These are phyloP conservation scores for Acleris holmiana DNA, from an alignment of 2,888 invertebrate species.

Conservation along the genomic window DNA sequence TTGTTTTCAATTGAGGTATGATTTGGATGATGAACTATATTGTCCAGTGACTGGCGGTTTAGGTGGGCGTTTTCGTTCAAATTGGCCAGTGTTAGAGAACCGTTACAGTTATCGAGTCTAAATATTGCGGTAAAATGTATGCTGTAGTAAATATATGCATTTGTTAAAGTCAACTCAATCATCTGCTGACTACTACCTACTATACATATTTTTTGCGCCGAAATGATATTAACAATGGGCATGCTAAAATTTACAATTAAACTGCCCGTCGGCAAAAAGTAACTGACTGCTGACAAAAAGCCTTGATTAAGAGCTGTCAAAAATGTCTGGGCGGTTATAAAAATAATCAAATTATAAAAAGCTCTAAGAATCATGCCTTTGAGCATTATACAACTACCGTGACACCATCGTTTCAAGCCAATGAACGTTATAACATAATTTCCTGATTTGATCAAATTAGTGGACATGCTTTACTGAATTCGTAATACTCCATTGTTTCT, in stretches of 20 bases:
- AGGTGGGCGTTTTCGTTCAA: conserved; percentile 46
- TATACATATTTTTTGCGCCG: conserved; percentile 14
- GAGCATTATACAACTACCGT: conserved; percentile 1
- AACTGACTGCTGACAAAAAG: conserved; percentile 23
- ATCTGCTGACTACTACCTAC: conserved; percentile 1
- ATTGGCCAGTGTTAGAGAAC: conserved; percentile 45
- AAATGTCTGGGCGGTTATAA: conserved; percentile 27
- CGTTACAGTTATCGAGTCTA: conserved; percentile 42
- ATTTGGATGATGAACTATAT: conserved; percentile 21
- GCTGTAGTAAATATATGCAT: conserved; percentile 1
- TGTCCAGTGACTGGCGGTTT: conserved; percentile 24
- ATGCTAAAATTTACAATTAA: conserved; percentile 10
- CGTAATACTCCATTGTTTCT: conserved; percentile 2
- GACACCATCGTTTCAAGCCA: conserved; percentile 9
- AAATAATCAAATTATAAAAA: conserved; percentile 11
- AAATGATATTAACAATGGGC: conserved; percentile 18
- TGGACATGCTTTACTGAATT: conserved; percentile 1
- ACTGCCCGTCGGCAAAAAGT: conserved; percentile 14
- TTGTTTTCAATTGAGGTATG: conserved; percentile 12
- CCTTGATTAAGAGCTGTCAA: conserved; percentile 37
- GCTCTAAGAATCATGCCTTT: not conserved
- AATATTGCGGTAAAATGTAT: not conserved
- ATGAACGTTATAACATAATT: conserved; percentile 7
- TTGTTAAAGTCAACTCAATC: not conserved
- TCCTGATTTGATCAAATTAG: conserved; percentile 12